Percentiles rank a stretch among this genome's conserved stretches.
Evolutionary conservation across 2,888 invertebrate genomes (phyloP).

Genomic region (Lepidocyrtinus sp.): DNA sequence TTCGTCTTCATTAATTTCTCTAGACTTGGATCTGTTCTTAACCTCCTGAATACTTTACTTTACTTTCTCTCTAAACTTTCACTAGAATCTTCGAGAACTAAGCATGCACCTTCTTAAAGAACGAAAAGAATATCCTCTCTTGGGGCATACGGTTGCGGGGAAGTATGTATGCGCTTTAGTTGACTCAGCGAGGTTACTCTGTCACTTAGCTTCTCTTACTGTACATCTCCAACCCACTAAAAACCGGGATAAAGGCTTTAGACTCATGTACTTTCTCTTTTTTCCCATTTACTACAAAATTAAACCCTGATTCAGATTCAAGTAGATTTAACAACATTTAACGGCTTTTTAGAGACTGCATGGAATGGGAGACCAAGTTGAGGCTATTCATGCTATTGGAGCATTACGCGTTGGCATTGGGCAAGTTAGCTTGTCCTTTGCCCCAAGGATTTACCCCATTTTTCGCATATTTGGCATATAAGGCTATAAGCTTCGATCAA

Average conservation of each 20-base stretch:
- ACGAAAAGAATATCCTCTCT: conserved; percentile 75
- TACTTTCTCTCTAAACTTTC: conserved; percentile 2
- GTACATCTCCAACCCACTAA: conserved; percentile 80
- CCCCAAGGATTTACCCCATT: conserved; percentile 92
- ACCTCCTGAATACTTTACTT: neutral
- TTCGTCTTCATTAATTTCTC: conserved; percentile 1
- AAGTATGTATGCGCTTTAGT: conserved; percentile 87
- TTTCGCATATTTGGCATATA: conserved; percentile 88
- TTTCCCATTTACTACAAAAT: conserved; percentile 21
- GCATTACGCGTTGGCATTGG: conserved; percentile 85
- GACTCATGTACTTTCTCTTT: conserved; percentile 79
- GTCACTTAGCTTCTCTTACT: conserved; percentile 82
- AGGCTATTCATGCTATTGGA: conserved; percentile 85
- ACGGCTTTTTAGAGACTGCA: conserved; percentile 81
- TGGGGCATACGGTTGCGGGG: conserved; percentile 86
- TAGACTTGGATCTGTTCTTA: neutral
- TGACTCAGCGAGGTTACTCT: conserved; percentile 84
- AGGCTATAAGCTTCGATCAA: conserved; percentile 82
- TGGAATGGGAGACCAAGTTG: conserved; percentile 80
- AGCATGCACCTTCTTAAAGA: conserved; percentile 86
- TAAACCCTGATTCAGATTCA: too few relatives aligned
- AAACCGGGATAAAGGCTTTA: conserved; percentile 83
- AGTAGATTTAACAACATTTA: too few relatives aligned
- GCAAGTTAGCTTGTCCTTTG: conserved; percentile 85
- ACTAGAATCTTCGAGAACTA: conserved; percentile 86